Percentiles rank a stretch among this genome's conserved stretches.
phyloP scores from a whole-genome alignment of 2,797 vertebrate genomes.

The Paedocypris micromegethes region DNA sequence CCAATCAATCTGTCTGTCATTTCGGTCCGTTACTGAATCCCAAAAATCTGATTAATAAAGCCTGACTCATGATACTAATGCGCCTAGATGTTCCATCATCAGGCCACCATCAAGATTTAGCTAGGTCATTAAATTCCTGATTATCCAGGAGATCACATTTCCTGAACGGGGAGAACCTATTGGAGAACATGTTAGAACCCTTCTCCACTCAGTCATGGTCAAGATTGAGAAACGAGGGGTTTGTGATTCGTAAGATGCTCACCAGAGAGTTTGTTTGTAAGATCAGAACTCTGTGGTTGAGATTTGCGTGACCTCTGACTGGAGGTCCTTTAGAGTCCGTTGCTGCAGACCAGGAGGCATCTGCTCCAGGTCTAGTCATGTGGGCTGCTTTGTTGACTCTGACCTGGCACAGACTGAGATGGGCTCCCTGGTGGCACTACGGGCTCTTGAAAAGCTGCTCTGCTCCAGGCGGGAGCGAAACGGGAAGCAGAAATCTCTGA shows the following conservation, averaged over 20 bases:
- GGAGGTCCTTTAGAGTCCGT: constrained; percentile 61
- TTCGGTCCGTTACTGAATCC: too few species aligned
- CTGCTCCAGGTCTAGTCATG: constrained; percentile 75
- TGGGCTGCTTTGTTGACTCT: constrained; percentile 60
- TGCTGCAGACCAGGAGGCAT: constrained; percentile 42
- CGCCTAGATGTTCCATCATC: constrained; percentile 1
- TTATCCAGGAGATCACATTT: constrained; percentile 6
- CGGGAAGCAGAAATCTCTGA: constrained; percentile 86
- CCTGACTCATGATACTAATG: constrained; percentile 6
- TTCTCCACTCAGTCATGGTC: neutral
- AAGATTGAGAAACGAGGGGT: neutral
- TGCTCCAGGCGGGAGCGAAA: constrained; percentile 73
- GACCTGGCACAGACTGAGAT: constrained; percentile 74
- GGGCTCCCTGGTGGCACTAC: constrained; percentile 70
- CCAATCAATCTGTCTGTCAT: too few species aligned
- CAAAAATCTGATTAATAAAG: constrained; percentile 3
- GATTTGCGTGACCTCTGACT: constrained; percentile 75
- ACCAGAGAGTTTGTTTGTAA: neutral
- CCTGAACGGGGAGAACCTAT: neutral
- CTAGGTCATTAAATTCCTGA: neutral
- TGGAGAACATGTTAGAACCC: neutral
- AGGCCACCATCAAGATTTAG: neutral
- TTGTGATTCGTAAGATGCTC: neutral
- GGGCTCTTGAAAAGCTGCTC: constrained; percentile 74
- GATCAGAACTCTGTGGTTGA: constrained; percentile 75